phyloP scores from a whole-genome alignment of 1,140 invertebrate species.

The Dufourea novaeangliae region DNA sequence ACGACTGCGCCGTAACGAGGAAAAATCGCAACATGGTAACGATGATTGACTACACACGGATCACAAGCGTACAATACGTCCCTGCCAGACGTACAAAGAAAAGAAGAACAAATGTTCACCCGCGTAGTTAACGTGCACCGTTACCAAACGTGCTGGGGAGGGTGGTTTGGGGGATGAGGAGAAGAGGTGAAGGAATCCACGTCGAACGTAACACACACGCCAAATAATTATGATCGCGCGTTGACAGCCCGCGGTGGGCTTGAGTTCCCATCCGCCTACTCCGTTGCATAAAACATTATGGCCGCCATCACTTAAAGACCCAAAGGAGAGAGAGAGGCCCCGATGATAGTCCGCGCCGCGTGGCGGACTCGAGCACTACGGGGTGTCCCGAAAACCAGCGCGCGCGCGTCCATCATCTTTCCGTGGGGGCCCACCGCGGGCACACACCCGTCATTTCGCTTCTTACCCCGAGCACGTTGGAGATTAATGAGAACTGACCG shows the following conservation, averaged over 20 bases:
- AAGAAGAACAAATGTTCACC: too few species aligned
- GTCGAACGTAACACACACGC: slow-evolving; percentile 46
- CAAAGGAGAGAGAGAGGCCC: slow-evolving; percentile 33
- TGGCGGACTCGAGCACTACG: slow-evolving; percentile 60
- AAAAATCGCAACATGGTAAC: background rate
- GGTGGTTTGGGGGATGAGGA: too few species aligned
- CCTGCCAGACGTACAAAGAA: background rate
- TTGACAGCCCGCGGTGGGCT: slow-evolving; percentile 70
- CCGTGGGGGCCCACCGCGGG: slow-evolving; percentile 46
- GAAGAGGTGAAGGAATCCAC: slow-evolving; percentile 12
- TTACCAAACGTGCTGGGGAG: too few species aligned
- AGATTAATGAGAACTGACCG: slow-evolving; percentile 66
- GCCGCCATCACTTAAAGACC: slow-evolving; percentile 73
- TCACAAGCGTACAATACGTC: background rate
- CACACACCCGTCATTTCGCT: slow-evolving; percentile 67
- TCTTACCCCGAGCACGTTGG: slow-evolving; percentile 54
- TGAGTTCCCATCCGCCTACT: slow-evolving; percentile 64
- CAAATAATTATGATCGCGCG: slow-evolving; percentile 72
- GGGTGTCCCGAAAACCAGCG: slow-evolving; percentile 71
- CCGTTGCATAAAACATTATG: slow-evolving; percentile 74
- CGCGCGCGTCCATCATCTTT: slow-evolving; percentile 67
- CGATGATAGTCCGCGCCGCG: slow-evolving; percentile 61
- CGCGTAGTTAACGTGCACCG: too few species aligned
- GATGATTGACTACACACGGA: background rate
- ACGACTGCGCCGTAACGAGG: too few species aligned